A percentile compares a stretch with the other conserved stretches of the same genome.
phyloP scores from a whole-genome alignment of 2,113 vertebrate genomes.

The Neopipo cinnamomea region DNA sequence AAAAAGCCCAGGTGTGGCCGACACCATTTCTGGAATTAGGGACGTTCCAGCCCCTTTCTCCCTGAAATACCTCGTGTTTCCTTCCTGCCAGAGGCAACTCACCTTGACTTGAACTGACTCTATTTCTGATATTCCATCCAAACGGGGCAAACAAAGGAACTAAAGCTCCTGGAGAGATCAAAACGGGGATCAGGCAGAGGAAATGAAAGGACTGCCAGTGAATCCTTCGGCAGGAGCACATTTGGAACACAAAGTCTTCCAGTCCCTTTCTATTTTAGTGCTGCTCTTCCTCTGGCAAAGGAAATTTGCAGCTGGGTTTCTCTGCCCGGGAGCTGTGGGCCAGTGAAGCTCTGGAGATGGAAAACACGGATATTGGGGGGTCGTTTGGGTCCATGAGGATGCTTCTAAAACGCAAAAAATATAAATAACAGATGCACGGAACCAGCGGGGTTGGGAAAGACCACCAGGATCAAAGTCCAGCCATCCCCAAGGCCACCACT shows the following conservation, averaged over 20 bases:
- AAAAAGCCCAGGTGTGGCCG: neutral
- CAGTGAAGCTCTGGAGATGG: neutral
- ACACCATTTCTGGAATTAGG: neutral
- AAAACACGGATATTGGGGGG: fast-evolving
- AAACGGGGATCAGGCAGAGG: neutral
- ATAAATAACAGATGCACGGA: fast-evolving
- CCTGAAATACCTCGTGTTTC: neutral
- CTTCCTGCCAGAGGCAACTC: neutral
- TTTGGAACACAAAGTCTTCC: neutral
- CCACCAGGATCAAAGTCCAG: neutral
- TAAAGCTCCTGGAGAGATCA: neutral
- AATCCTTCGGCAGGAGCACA: neutral
- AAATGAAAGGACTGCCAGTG: neutral
- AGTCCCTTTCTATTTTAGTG: neutral
- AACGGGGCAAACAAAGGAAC: neutral
- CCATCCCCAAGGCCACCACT: neutral
- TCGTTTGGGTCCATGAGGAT: fast-evolving
- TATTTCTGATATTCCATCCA: neutral
- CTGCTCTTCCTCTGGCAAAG: neutral
- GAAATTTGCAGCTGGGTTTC: neutral
- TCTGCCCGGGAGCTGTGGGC: neutral
- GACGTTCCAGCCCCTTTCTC: neutral
- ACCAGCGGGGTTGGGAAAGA: neutral
- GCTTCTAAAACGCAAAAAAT: neutral
- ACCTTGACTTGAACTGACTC: neutral